Evolutionary conservation across 1,140 invertebrate species (phyloP), one percentile per base, ranked within the genome.

Genomic region (Prorops nasuta): DNA sequence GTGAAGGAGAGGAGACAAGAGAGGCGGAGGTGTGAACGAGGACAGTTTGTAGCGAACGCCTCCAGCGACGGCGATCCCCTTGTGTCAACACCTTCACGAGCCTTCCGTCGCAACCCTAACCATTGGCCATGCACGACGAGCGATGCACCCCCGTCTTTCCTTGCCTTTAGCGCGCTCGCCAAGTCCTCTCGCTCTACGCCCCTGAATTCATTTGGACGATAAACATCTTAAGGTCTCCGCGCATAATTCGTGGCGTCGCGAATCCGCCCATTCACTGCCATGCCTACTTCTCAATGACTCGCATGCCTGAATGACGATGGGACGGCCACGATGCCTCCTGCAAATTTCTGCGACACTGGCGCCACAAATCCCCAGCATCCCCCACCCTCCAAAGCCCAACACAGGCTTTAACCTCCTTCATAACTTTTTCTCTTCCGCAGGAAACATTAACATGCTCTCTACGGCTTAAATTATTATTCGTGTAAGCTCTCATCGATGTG

Each of bases 11-110:
- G 48, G 49, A 50, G 53, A 52, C 47, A 48, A 44, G 58, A 60
- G 46, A 58, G 65, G 65, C 65, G 66, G 67, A 72, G 68, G 68
- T 71, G 68, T 60, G 66, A 72, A 72, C 62, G 60, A 69, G 59
- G 21, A 45, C 47, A 40, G 56, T 53, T 49, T 64, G 63, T 58
- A 59, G 60, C 21, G 50, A n/a, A 66, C 61, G 65, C 62, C 62
- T 66, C 59, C 60, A 64, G 51, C 58, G 59, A 49, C 50, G 51
- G 39, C 54, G 47, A 47, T 63, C 56, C 61, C 53, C 53, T 52
- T 59, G 52, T 64, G 66, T 69, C 66, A 69, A 67, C 66, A 67
- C 66, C 59, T 67, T 58, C 34, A 61, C 60, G 59, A 57, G 56
- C 40, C 51, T 61, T 56, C 41, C n/a, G n/a, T 38, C 58, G 51